Evolutionary conservation across 1,140 invertebrate species (phyloP), one percentile per base, ranked within the genome.

Genomic region (Bombus superbus): DNA sequence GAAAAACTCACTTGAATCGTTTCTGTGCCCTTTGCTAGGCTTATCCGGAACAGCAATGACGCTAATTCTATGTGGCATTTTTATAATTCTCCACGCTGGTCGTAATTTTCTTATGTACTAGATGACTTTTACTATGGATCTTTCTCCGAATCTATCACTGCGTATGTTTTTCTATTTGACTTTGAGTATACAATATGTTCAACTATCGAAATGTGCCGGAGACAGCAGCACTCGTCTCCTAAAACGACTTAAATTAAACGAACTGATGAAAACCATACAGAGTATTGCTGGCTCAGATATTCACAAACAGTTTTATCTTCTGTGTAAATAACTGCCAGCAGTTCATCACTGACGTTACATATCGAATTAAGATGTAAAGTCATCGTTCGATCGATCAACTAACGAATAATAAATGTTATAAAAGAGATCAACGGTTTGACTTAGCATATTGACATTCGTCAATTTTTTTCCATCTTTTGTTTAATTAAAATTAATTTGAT

Each of bases 241-340:
- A 38, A 71, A 72, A 75, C n/a, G 38, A 40, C 15, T 44, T 44
- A 72, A 62, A 32, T 80, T 84, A 32, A 53, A n/a, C 42, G n/a
- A 74, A 83, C 79, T 83, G 87, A 87, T 68, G 73, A 74, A 83
- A 78, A 13, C 80, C 1, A 28, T 75, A 64, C 25, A 25, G 35
- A 22, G 15, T 38, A 38, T 28, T 35, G 35, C 4, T 18, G 13
- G 13, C 11, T 81, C 28, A 80, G 25, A 77, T 69, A 68, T 47
- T 66, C 22, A 62, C 76, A 87, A 88, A 92, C 86, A 88, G 69
- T 87, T 91, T 92, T 89, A 92, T 92, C 91, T 75, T 69, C 59
- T 71, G 35, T 64, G 77, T 64, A 86, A 87, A 92, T 47, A n/a
- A 74, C 18, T 40, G 1, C 3, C 32, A 25, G 35, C 73, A 42